These are phyloP conservation scores for Sebastiscus tertius DNA, from an alignment of 2,797 vertebrate genomes.

Conservation along the genomic window DNA sequence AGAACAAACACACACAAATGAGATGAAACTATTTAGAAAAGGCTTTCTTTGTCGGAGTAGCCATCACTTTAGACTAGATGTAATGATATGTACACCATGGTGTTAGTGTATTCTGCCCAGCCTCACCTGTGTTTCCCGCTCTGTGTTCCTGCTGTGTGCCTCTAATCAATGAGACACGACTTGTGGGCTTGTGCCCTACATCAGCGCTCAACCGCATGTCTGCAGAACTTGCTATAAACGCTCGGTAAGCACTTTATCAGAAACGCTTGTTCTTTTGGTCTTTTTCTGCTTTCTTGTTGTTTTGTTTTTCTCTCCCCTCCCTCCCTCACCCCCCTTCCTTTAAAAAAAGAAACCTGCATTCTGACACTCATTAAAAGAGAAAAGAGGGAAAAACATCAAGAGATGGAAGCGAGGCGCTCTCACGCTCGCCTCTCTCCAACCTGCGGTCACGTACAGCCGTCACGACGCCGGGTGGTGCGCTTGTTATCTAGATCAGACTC, in stretches of 20 bases:
- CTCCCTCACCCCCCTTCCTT: conserved; percentile 27
- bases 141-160: conserved; percentile 21
- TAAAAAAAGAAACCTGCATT: conserved; percentile 72
- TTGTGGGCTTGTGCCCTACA: conserved; percentile 73
- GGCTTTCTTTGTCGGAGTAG: background rate
- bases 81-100: background rate
- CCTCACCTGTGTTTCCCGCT: conserved; percentile 23
- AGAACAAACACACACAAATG: background rate
- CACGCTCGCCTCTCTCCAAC: conserved; percentile 77
- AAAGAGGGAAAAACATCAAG: conserved; percentile 81
- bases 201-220: conserved; percentile 69
- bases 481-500: conserved; percentile 81
- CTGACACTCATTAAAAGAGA: conserved; percentile 87
- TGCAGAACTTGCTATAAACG: conserved; percentile 80
- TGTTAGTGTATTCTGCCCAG: conserved; percentile 2
- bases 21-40: background rate
- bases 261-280: conserved; percentile 82
- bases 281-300: conserved; percentile 85
- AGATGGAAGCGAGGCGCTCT: conserved; percentile 66
- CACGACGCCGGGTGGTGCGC: conserved; percentile 61
- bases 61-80: background rate
- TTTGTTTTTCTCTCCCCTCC: conserved; percentile 75
- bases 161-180: conserved; percentile 70
- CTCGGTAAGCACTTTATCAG: conserved; percentile 86
- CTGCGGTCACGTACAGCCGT: conserved; percentile 83